phyloP scores from a whole-genome alignment of 2,113 vertebrate genomes.

The Sterrhoptilus dennistouni region DNA sequence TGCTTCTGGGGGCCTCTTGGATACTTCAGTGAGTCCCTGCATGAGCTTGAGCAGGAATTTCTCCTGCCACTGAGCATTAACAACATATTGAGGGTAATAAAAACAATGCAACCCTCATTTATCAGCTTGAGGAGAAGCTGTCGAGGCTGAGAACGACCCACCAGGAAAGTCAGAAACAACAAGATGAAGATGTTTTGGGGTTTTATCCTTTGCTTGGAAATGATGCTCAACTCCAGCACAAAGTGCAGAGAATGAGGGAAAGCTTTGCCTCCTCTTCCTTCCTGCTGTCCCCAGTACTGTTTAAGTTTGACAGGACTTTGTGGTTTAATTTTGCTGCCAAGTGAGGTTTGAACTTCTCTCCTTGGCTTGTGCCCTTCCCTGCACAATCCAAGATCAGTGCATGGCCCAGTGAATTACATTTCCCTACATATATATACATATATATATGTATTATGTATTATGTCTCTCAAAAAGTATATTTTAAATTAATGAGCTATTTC shows the following conservation, averaged over 20 bases:
- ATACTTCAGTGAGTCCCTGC: neutral
- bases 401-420: too few species aligned
- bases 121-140: conserved; percentile 17
- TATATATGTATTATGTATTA: neutral
- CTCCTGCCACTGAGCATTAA: neutral
- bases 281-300: neutral
- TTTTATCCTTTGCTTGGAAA: neutral
- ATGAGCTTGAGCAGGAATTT: neutral
- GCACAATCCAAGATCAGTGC: neutral
- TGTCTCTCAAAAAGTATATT: neutral
- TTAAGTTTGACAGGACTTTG: neutral
- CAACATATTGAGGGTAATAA: neutral
- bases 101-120: conserved; percentile 30
- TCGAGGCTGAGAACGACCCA: neutral
- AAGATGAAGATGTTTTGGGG: neutral
- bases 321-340: neutral
- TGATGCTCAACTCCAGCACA: neutral
- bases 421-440: neutral
- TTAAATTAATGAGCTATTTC: neutral
- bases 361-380: neutral
- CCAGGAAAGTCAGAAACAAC: neutral
- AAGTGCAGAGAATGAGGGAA: neutral
- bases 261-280: neutral
- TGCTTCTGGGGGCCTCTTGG: neutral
- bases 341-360: neutral